Percentiles rank a stretch among this genome's conserved stretches.
phyloP scores from a whole-genome alignment of 2,113 vertebrate genomes.

The Chitala chitala region DNA sequence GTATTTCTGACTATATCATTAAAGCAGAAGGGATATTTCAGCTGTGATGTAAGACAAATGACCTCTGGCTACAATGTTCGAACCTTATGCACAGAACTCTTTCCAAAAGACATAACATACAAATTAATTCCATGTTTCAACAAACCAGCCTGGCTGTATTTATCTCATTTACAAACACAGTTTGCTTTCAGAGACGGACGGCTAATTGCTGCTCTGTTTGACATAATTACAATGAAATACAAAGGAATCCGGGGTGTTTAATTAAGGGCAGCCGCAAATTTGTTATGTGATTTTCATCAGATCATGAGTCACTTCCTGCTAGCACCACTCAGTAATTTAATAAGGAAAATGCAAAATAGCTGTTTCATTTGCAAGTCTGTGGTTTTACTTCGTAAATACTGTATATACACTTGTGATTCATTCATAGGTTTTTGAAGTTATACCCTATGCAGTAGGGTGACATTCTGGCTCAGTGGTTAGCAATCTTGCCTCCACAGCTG shows the following conservation, averaged over 20 bases:
- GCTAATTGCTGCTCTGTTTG: constrained; percentile 75
- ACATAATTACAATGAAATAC: constrained; percentile 71
- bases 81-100: constrained; percentile 40
- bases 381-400: too few relatives aligned
- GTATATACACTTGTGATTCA: too few relatives aligned
- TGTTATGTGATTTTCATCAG: constrained; percentile 53
- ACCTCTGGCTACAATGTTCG: constrained; percentile 51
- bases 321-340: constrained; percentile 36
- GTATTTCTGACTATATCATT: constrained; percentile 42
- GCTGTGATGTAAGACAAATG: constrained; percentile 43
- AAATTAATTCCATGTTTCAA: constrained; percentile 70
- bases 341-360: not conserved
- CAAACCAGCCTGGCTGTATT: constrained; percentile 67
- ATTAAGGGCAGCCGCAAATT: constrained; percentile 77
- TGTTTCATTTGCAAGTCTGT: not conserved
- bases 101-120: constrained; percentile 57
- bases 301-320: constrained; percentile 38
- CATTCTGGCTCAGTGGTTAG: too few relatives aligned
- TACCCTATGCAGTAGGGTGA: too few relatives aligned
- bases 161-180: constrained; percentile 69
- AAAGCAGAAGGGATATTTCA: constrained; percentile 38
- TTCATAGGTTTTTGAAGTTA: too few relatives aligned
- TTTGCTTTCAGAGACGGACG: constrained; percentile 70
- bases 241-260: constrained; percentile 72
- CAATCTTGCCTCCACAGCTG: too few relatives aligned